Conservation (phyloP, 2,888 invertebrate genomes). For the Rhagium mordax region DNA sequence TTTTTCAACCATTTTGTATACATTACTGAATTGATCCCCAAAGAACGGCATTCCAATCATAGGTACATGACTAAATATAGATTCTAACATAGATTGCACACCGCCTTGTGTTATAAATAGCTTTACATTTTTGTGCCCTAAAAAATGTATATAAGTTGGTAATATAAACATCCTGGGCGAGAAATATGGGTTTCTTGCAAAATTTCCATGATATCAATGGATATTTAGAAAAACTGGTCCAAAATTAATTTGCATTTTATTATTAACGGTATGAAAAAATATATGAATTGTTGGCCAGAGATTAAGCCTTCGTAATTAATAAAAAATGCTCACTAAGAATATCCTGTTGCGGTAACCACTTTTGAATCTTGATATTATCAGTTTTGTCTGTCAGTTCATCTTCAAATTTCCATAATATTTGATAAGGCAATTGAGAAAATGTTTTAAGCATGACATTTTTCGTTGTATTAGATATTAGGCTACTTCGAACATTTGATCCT, state of each 20-base stretch:
- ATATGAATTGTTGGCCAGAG: too few relatives aligned
- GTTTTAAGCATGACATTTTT: constrained; percentile 38
- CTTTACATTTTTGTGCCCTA: constrained; percentile 69
- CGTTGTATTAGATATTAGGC: constrained; percentile 35
- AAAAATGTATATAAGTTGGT: too few relatives aligned
- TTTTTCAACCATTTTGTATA: constrained; percentile 46
- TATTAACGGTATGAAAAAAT: too few relatives aligned
- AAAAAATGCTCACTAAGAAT: constrained; percentile 60
- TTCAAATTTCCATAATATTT: constrained; percentile 68
- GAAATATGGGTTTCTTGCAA: too few relatives aligned
- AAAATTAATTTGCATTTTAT: too few relatives aligned
- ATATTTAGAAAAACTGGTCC: too few relatives aligned
- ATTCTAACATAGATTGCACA: constrained; percentile 54
- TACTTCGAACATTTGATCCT: constrained; percentile 49
- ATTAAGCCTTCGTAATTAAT: too few relatives aligned
- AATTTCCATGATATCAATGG: too few relatives aligned
- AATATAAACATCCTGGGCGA: too few relatives aligned
- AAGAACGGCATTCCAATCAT: constrained; percentile 53
- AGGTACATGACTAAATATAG: constrained; percentile 47
- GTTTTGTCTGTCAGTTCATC: constrained; percentile 58
- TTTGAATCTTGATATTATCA: constrained; percentile 64
- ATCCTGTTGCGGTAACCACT: constrained; percentile 67
- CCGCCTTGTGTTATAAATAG: constrained; percentile 64
- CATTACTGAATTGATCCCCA: constrained; percentile 53
- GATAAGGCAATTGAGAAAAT: constrained; percentile 37